Evolutionary conservation across 2,797 vertebrate genomes (phyloP).

Genomic region (Chelon labrosus): DNA sequence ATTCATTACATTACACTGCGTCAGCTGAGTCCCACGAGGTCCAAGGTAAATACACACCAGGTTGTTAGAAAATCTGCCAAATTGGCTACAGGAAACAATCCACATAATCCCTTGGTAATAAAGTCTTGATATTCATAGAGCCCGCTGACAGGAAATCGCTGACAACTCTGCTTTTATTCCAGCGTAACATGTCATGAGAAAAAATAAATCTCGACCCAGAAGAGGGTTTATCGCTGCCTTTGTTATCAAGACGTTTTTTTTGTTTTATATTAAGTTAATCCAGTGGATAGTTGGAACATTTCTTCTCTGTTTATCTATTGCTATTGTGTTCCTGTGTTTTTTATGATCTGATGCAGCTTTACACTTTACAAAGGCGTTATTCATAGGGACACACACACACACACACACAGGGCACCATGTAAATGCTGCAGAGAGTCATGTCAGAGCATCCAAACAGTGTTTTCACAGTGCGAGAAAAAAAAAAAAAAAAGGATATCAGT

Average conservation of each 20-base stretch:
- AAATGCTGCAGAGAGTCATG: slow-evolving; percentile 59
- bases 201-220: slow-evolving; percentile 54
- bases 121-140: slow-evolving; percentile 73
- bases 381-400: slow-evolving; percentile 38
- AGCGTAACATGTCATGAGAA: slow-evolving; percentile 55
- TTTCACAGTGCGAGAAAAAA: slow-evolving; percentile 67
- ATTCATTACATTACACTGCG: slow-evolving; percentile 47
- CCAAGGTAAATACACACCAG: slow-evolving; percentile 78
- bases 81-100: slow-evolving; percentile 78
- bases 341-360: slow-evolving; percentile 26
- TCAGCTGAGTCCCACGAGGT: slow-evolving; percentile 75
- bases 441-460: slow-evolving; percentile 69
- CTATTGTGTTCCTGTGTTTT: not conserved
- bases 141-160: slow-evolving; percentile 78
- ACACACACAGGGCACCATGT: slow-evolving; percentile 24
- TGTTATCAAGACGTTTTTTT: slow-evolving; percentile 33
- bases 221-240: slow-evolving; percentile 41
- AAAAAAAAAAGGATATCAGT: slow-evolving; percentile 62
- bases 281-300: slow-evolving; percentile 9
- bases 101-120: slow-evolving; percentile 77
- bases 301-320: not conserved
- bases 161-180: slow-evolving; percentile 67
- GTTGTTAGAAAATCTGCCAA: slow-evolving; percentile 76
- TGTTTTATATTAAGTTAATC: slow-evolving; percentile 24
- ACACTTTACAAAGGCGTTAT: slow-evolving; percentile 56